Evolutionary conservation across 2,797 vertebrate species (phyloP).

Genomic region (Margarornis squamiger): DNA sequence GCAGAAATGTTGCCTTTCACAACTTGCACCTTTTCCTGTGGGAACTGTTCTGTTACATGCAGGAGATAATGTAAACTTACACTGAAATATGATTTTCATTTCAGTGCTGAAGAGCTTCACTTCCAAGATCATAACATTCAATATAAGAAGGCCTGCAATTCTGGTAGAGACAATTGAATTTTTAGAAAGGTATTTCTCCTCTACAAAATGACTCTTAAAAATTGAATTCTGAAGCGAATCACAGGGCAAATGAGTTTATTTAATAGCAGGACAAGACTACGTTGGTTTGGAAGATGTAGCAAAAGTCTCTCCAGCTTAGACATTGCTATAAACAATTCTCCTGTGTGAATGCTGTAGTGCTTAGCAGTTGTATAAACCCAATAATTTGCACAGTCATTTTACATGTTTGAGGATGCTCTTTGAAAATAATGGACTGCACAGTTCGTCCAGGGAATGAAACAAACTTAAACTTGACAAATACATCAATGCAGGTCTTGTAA

Average conservation of each 20-base stretch:
- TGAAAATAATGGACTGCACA: not conserved
- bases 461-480: not conserved
- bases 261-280: not conserved
- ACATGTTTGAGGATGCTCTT: not conserved
- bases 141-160: not conserved
- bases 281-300: not conserved
- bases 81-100: not conserved
- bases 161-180: not conserved
- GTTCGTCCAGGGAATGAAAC: not conserved
- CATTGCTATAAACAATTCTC: not conserved
- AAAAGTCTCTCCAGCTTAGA: not conserved
- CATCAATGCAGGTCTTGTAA: not conserved
- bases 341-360: not conserved
- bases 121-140: not conserved
- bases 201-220: not conserved
- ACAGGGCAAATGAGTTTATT: not conserved
- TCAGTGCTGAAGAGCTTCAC: not conserved
- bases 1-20: not conserved
- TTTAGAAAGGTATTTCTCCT: constrained; percentile 5
- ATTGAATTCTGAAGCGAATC: not conserved
- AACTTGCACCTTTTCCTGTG: not conserved
- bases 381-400: not conserved
- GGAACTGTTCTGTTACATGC: not conserved
- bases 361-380: not conserved
- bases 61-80: not conserved